These are phyloP conservation scores for Drosophila subobscura DNA, from an alignment of 1,140 invertebrate species.

Conservation along the genomic window DNA sequence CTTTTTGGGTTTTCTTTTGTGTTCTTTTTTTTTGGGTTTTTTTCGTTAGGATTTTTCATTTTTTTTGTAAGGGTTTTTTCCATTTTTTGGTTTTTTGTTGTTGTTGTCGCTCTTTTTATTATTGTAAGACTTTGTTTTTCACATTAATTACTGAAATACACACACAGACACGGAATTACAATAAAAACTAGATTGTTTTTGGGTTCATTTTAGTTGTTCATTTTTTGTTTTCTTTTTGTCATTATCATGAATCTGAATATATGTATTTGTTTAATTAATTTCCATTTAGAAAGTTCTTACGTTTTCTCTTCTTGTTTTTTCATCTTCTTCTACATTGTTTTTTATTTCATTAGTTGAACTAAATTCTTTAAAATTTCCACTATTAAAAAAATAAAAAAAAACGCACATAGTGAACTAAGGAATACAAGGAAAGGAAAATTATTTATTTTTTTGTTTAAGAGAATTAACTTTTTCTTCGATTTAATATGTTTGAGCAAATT, in stretches of 20 bases:
- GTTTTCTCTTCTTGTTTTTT: conserved; percentile 29
- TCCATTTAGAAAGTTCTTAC: conserved; percentile 15
- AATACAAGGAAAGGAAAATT: conserved; percentile 30
- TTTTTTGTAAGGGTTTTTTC: conserved; percentile 52
- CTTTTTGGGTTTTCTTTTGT: conserved; percentile 60
- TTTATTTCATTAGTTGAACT: conserved; percentile 64
- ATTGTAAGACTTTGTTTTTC: conserved; percentile 51
- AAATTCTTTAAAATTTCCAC: conserved; percentile 69
- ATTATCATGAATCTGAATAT: conserved; percentile 73
- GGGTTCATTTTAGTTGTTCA: conserved; percentile 36
- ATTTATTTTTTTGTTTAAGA: conserved; percentile 1
- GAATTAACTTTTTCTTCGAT: conserved; percentile 18
- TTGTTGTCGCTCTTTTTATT: conserved; percentile 40
- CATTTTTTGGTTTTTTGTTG: conserved; percentile 51
- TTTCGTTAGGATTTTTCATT: conserved; percentile 54
- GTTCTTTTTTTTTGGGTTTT: conserved; percentile 40
- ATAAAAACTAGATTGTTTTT: conserved; percentile 77
- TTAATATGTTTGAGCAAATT: conserved; percentile 70
- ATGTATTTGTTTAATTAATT: conserved; percentile 24
- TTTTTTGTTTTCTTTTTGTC: conserved; percentile 40
- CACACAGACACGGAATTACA: conserved; percentile 82
- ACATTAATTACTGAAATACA: conserved; percentile 81
- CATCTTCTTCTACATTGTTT: conserved; percentile 35
- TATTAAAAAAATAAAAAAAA: conserved; percentile 41
- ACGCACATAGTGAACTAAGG: conserved; percentile 8